A percentile compares a stretch with the other conserved stretches of the same genome.
phyloP scores from a whole-genome alignment of 1,140 invertebrate species.

The Argopecten irradians region DNA sequence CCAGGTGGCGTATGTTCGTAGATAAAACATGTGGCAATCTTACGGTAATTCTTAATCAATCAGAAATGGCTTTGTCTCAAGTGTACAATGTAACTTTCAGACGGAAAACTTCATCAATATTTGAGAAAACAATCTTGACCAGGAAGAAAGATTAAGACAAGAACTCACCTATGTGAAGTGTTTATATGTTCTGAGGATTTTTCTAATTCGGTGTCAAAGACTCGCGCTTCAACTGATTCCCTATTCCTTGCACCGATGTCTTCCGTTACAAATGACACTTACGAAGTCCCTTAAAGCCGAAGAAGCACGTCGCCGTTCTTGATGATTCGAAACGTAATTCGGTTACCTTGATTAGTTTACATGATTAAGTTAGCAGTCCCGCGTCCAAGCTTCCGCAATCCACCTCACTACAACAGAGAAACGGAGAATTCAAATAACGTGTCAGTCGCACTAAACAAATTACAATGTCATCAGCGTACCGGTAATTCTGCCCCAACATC shows the following conservation, averaged over 20 bases:
- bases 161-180: neutral
- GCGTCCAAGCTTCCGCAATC: neutral
- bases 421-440: neutral
- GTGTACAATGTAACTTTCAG: neutral
- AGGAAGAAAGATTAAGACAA: neutral
- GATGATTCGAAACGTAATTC: neutral
- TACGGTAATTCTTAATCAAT: neutral
- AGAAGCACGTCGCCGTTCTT: neutral
- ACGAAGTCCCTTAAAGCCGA: neutral
- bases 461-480: neutral
- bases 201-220: neutral
- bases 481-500: no score
- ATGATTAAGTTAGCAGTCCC: neutral
- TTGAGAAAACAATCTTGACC: neutral
- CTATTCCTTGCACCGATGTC: neutral
- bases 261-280: neutral
- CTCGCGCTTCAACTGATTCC: neutral
- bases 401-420: neutral
- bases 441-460: neutral
- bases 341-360: neutral
- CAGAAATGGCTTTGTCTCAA: neutral
- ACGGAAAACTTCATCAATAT: neutral
- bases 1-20: neutral
- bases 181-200: neutral
- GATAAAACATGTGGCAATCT: neutral